Evolutionary conservation across 2,797 vertebrate species (phyloP), one percentile per base, ranked within the genome.

Genomic region (Sebastes vulpes): DNA sequence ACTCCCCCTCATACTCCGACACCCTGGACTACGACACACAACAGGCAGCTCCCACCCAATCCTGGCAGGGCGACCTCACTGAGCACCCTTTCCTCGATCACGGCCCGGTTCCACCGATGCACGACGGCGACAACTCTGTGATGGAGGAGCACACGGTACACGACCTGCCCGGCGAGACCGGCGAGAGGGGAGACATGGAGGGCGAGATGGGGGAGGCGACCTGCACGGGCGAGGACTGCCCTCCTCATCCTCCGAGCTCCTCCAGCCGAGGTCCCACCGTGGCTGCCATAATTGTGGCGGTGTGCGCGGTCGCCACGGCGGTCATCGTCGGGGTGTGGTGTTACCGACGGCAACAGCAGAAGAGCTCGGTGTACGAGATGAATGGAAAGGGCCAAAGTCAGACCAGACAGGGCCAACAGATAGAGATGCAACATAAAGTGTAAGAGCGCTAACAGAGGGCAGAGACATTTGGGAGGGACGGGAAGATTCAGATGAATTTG

Each of bases 341-440:
- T 83, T 98, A 97, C 92, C 96, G 96, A 85, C 97, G 93, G 88
- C 90, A 95, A 64, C 98, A 98, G 89, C 97, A 97, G 94, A 98
- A 98, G 92, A 98, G 96, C 84, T 99, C 98, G 0, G 88, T 98
- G 75, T 99, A 99, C 75, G 96, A 98, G 93, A 95, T 99, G 89
- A 98, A 98, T 0, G 98, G 97, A 26, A 98, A 97, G 82, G 95
- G 96, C 72, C 97, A 96, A 63, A 87, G 79, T 80, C 92, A 86
- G 82, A 93, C 89, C 58, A 95, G 95, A 75, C 97, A 97, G 48
- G 96, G 95, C 56, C 98, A 99, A 91, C 97, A 98, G 81, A 99
- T 99, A 0, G 98, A 99, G 95, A 98, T 99, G 96, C 97, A 96
- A 79, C 96, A 99, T 90, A 99, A 98, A 85, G 97, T 99, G 87